Base-by-base conservation (phyloP, 1,140 invertebrate genomes). In the Ptiloglossa arizonensis region DNA sequence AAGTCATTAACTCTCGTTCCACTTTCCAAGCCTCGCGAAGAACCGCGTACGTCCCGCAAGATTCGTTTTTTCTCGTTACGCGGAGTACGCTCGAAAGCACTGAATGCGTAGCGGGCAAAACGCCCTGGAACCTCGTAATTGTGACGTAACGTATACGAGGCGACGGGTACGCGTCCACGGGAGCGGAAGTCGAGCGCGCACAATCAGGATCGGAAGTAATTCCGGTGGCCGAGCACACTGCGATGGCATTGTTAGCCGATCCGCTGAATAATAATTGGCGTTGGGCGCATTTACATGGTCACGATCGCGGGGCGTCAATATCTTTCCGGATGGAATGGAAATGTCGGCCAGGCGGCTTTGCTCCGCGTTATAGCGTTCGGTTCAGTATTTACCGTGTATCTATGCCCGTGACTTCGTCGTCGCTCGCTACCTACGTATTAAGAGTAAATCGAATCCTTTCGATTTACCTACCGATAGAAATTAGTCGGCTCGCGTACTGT, bases 171-270 rank as follows among this genome's bases (percentile, higher is more conserved):
- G 46, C 73, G 32, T 70, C 38, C 54, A 70, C 32, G 15, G 63
- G 82, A 84, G 68, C 84, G 88, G 89, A 89, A 88, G 87, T 88
- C 71, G 74, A 79, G 64, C 63, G 81, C 79, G 85, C 56, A 89
- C 88, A 89, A 88, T 89, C 87, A 87, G 81, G 83, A 88, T 90
- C 89, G 89, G 89, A 90, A 89, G 88, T 87, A 82, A 89, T 88
- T 90, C 86, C 83, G 83, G 87, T 71, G 77, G 41, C 70, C 78
- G 83, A 71, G 80, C 68, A 82, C 71, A 82, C 75, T 70, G 77
- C 81, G 77, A 79, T 70, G 74, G 74, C 38, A 77, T 77, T 77
- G 74, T 74, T 74, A 66, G 66, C 27, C 52, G 41, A 54, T 29
- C 52, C 29, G 66, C 67, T 67, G 85, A 73, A 71, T 80, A 87